These are phyloP conservation scores for Lepidurus arcticus DNA, from an alignment of 1,140 invertebrate genomes.

Conservation along the genomic window DNA sequence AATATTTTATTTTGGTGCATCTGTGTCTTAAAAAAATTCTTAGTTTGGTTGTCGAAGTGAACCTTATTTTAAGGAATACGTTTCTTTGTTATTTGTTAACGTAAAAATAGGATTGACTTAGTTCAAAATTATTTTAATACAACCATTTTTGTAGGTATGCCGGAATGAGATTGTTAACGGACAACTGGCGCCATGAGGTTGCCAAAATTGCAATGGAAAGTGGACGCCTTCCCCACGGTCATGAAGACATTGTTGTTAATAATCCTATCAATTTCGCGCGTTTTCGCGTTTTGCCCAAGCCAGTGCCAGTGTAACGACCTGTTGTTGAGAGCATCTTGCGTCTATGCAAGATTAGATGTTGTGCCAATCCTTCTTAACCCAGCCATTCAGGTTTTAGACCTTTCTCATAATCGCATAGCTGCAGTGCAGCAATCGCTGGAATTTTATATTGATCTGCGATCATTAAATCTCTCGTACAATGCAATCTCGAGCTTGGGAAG, in stretches of 20 bases:
- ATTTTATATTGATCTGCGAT: slow-evolving; percentile 41
- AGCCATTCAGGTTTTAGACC: slow-evolving; percentile 66
- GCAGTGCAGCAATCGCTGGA: slow-evolving; percentile 40
- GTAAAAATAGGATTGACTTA: too few species aligned
- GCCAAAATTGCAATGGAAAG: neutral
- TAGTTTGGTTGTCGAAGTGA: too few species aligned
- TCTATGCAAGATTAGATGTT: slow-evolving; percentile 74
- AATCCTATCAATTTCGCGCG: neutral
- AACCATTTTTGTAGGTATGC: neutral
- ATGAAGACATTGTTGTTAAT: neutral
- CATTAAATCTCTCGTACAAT: slow-evolving; percentile 43
- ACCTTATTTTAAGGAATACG: too few species aligned
- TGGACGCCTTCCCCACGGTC: neutral
- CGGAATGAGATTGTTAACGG: neutral
- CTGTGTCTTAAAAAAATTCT: too few species aligned
- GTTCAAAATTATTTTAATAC: too few species aligned
- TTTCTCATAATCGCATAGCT: slow-evolving; percentile 69
- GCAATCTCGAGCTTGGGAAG: slow-evolving; percentile 58
- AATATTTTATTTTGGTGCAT: too few species aligned
- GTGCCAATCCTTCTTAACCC: slow-evolving; percentile 77
- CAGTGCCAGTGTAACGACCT: slow-evolving; percentile 82
- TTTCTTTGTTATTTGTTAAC: too few species aligned
- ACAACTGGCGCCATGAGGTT: neutral
- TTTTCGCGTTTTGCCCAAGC: slow-evolving; percentile 56
- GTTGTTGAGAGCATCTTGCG: slow-evolving; percentile 75